Percentiles rank a stretch among this genome's conserved stretches.
Evolutionary conservation across 2,888 invertebrate species (phyloP).

Genomic region (Pristionchus entomophagus): DNA sequence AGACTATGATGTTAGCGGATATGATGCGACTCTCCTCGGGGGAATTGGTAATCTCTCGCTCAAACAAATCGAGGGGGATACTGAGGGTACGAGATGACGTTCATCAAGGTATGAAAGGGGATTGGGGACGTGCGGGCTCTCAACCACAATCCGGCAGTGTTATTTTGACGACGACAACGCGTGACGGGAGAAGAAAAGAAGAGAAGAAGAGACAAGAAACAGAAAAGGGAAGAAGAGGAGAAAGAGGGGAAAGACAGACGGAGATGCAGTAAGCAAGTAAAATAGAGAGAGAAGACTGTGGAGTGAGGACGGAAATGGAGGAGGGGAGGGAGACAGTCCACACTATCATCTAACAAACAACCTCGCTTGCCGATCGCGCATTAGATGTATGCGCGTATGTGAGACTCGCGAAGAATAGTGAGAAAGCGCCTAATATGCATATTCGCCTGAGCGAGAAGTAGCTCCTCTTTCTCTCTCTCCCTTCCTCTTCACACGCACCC

Average conservation of each 20-base stretch:
- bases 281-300: conserved; percentile 51
- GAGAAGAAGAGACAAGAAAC: background rate
- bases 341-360: background rate
- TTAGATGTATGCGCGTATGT: background rate
- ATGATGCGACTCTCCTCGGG: too few species aligned
- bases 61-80: too few species aligned
- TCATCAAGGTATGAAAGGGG: background rate
- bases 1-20: too few species aligned
- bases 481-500: conserved; percentile 25
- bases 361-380: background rate
- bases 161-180: background rate
- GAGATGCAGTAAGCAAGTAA: conserved; percentile 53
- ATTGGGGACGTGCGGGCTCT: background rate
- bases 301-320: conserved; percentile 43
- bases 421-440: background rate
- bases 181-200: background rate
- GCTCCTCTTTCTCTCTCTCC: background rate
- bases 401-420: background rate
- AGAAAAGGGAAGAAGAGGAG: background rate
- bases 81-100: too few species aligned
- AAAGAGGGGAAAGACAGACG: conserved; percentile 47
- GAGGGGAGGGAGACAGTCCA: background rate
- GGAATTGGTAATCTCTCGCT: too few species aligned
- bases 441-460: background rate
- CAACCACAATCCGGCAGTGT: background rate